These are phyloP conservation scores for Parambassis ranga DNA, from an alignment of 2,797 vertebrate species.

Conservation along the genomic window DNA sequence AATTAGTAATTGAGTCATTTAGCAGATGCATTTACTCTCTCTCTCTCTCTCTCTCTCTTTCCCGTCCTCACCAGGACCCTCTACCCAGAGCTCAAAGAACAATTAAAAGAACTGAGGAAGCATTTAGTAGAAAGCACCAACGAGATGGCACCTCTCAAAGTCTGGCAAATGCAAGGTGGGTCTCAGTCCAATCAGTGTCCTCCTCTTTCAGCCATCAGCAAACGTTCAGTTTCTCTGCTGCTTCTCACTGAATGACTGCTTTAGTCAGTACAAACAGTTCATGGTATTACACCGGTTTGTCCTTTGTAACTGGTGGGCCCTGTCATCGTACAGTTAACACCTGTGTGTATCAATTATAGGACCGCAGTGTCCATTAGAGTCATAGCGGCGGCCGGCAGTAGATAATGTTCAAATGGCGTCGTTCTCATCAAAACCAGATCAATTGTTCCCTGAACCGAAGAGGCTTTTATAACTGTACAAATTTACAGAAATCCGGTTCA, in stretches of 20 bases:
- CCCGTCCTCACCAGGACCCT: slow-evolving; percentile 69
- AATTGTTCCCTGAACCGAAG: background rate
- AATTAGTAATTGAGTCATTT: slow-evolving; percentile 15
- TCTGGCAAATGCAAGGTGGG: slow-evolving; percentile 98
- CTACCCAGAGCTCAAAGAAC: slow-evolving; percentile 89
- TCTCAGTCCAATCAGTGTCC: background rate
- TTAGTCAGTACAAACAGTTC: background rate
- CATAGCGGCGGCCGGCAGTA: slow-evolving; percentile 8
- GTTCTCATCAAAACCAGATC: slow-evolving; percentile 6
- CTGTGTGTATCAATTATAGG: slow-evolving; percentile 42
- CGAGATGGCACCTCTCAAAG: slow-evolving; percentile 98
- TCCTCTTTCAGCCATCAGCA: background rate
- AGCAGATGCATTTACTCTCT: background rate
- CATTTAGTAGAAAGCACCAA: slow-evolving; percentile 98
- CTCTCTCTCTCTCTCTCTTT: background rate
- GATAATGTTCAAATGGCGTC: slow-evolving; percentile 26
- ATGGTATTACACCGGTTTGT: background rate
- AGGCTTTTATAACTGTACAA: background rate
- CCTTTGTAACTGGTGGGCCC: background rate
- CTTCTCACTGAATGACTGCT: background rate
- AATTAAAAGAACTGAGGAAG: slow-evolving; percentile 93
- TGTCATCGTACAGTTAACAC: slow-evolving; percentile 16
- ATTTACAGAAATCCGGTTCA: background rate
- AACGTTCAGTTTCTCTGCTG: background rate
- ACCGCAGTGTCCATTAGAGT: slow-evolving; percentile 17